These are phyloP conservation scores for Semnornis frantzii DNA, from an alignment of 2,113 vertebrate genomes.

Conservation along the genomic window DNA sequence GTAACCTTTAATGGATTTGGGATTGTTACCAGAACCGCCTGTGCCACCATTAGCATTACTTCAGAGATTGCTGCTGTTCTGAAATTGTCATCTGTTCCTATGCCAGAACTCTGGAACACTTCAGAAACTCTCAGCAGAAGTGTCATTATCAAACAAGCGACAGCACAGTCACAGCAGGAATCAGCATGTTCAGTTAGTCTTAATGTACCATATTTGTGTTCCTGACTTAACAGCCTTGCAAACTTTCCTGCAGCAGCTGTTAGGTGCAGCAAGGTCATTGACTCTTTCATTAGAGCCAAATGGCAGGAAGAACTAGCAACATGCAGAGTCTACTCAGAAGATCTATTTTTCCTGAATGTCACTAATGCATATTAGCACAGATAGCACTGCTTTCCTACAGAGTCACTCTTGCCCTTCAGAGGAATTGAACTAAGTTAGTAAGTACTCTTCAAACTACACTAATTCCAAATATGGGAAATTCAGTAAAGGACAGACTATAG, in stretches of 20 bases:
- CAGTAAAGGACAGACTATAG: background rate
- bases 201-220: background rate
- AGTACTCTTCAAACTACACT: background rate
- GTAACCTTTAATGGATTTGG: background rate
- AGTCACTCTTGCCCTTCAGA: background rate
- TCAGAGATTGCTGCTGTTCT: background rate
- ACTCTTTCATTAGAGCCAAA: conserved; percentile 3
- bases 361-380: background rate
- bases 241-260: conserved; percentile 27
- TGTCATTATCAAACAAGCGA: background rate
- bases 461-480: background rate
- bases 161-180: background rate
- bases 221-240: conserved; percentile 11
- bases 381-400: background rate
- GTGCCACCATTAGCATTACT: background rate
- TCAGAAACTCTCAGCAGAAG: background rate
- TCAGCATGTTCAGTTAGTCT: conserved; percentile 18
- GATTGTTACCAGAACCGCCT: background rate
- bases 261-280: conserved; percentile 19
- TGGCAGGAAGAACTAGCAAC: background rate
- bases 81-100: background rate
- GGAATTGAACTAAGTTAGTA: background rate
- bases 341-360: background rate
- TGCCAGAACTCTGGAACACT: background rate
- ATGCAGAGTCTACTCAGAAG: background rate